These are phyloP conservation scores for Caenorhabditis tropicalis DNA, from an alignment of 1,140 invertebrate species.

Conservation along the genomic window DNA sequence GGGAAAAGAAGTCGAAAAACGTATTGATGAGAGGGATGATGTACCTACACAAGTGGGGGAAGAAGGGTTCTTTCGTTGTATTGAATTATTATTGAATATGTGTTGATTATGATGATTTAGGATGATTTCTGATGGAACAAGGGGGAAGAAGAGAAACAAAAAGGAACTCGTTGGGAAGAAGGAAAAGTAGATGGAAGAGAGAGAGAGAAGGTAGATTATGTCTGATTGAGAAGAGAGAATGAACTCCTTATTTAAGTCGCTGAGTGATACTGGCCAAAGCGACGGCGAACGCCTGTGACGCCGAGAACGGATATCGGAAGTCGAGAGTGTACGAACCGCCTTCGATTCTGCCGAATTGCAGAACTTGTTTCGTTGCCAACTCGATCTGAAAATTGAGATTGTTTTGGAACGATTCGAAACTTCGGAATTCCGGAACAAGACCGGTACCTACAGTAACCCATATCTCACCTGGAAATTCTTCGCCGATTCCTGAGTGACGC, in stretches of 20 bases:
- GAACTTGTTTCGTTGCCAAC: slow-evolving; percentile 94
- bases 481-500: slow-evolving; percentile 97
- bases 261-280: slow-evolving; percentile 98
- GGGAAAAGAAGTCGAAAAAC: background rate
- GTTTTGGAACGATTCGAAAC: background rate
- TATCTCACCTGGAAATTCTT: slow-evolving; percentile 87
- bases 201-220: background rate
- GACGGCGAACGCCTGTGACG: slow-evolving; percentile 95
- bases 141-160: background rate
- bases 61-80: too few species aligned
- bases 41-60: background rate
- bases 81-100: background rate
- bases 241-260: slow-evolving; percentile 82
- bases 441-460: background rate
- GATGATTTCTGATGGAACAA: background rate
- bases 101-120: background rate
- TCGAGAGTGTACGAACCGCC: slow-evolving; percentile 97
- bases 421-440: background rate
- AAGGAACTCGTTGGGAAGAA: slow-evolving; percentile 5
- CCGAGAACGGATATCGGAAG: slow-evolving; percentile 98
- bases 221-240: too few species aligned
- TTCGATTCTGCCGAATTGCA: slow-evolving; percentile 98
- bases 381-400: slow-evolving; percentile 79
- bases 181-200: background rate
- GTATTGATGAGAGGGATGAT: background rate